Base-by-base conservation (phyloP, 2,888 invertebrate genomes). In the Nymphalis c-album region DNA sequence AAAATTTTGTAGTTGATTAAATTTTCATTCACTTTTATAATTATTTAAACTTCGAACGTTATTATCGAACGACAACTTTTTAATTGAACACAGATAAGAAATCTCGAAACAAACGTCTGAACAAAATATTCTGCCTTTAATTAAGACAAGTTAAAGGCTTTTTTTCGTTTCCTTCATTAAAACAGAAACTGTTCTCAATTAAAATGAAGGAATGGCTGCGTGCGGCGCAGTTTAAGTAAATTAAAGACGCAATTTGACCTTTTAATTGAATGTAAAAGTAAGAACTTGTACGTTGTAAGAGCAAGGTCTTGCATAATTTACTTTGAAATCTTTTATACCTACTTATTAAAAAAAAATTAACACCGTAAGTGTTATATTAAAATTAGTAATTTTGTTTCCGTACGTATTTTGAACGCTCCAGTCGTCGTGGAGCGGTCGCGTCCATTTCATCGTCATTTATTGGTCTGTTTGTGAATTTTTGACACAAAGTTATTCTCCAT, bases 101-200 rank as follows among this genome's bases (percentile, higher is more conserved):
- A 57, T 40, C 57, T 40, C 57, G 57, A 57, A 40, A 57, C 40
- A 57, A 57, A 57, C 40, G 57, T 57, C 17, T 20, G 53, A 51
- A 51, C 60, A 65, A 60, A 60, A 65, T 55, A 65, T 47, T 61
- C 48, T 57, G 57, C 18, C 26, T 66, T 69, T 66, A 66, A 69
- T 66, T 60, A 69, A 66, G 63, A 20, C 53, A 61, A 61, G 60
- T 60, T 58, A 45, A 40, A 53, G 58, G 58, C 22, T 40, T 62
- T 45, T 67, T 63, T 70, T 67, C 60, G 63, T 57, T 67, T 35
- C 35, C 67, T 31, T 67, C 60, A 70, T 70, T 70, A 64, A 63
- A 71, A 63, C 58, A 59, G 63, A 63, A 63, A 58, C 51, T 64
- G 71, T 63, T 66, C 57, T 47, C 69, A 66, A 71, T 71, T 69